These are phyloP conservation scores for Abscondita cerata DNA, from an alignment of 2,888 invertebrate species.

Conservation along the genomic window DNA sequence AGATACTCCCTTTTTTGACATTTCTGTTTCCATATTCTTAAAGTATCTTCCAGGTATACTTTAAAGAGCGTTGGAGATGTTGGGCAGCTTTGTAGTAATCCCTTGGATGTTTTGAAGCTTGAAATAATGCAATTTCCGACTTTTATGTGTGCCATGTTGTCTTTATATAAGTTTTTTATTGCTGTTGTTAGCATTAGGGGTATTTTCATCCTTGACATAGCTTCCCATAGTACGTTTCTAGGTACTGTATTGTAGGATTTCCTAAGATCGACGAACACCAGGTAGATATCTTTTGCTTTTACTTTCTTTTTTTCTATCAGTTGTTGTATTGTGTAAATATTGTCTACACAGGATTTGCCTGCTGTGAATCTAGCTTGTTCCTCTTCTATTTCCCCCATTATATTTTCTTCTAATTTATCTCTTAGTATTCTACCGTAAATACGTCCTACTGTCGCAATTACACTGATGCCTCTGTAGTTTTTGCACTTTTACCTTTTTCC, in stretches of 20 bases:
- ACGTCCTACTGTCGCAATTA: background rate
- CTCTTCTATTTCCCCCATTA: background rate
- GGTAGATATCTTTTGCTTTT: slow-evolving; percentile 1
- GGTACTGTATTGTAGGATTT: no score
- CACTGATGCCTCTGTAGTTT: background rate
- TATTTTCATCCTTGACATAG: slow-evolving; percentile 3
- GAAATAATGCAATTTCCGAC: no score
- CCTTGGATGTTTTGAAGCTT: no score
- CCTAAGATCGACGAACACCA: background rate
- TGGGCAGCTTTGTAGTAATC: no score
- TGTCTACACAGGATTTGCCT: background rate
- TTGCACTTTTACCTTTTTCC: background rate
- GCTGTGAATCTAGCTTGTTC: background rate
- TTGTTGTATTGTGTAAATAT: background rate
- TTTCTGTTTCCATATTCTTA: no score
- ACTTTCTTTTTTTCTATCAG: background rate
- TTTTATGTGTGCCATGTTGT: no score
- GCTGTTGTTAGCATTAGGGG: no score
- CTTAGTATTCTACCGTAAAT: background rate
- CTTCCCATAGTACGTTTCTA: slow-evolving; percentile 15
- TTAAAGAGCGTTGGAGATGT: slow-evolving; percentile 20
- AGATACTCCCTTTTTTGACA: no score
- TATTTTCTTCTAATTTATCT: background rate
- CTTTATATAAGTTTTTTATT: no score
- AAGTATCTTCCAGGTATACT: slow-evolving; percentile 10